Evolutionary conservation across 2,797 vertebrate genomes (phyloP), one percentile per base, ranked within the genome.

Genomic region (Lophotriccus pileatus): DNA sequence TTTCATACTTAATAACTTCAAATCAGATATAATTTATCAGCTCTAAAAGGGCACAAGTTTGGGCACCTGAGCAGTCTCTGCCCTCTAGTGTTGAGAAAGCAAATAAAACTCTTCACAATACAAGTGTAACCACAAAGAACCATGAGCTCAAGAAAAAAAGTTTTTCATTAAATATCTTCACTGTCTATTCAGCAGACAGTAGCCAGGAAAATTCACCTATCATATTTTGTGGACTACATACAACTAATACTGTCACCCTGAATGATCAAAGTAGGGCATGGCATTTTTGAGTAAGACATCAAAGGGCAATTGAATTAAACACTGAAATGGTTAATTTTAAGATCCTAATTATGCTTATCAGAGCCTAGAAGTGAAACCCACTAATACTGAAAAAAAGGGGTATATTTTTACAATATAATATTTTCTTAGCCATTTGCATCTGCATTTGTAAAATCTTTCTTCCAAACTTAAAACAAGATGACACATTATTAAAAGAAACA

Each of bases 1-100:
- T 82, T 93, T 94, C 72, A 74, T 46, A 96, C 69, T 96, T 83
- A 97, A 66, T 96, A 95, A 93, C 41, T 73, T 80, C 32, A 96
- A 96, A 96, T 95, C 95, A 95, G 93, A 96, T 90, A 86, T 92
- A 89, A 96, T 93, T 96, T 95, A 96, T 92, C 96, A 96, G 95
- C 69, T 97, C 59, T 87, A 95, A 96, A 96, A 95, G 97, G 97
- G 95, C 93, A 96, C 82, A 96, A 96, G 94, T 98, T 97, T 97
- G 97, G 97, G 97, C 97, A 96, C 89, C 96, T 67, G 73, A 97
- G 96, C 96, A 95, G 94, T 95, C 96, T 97, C 97, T 98, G 98
- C 98, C 98, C 98, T 98, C 98, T 98, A 98, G 98, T 95, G 98
- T 98, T 97, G 97, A 98, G 96, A 98, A 98, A 97, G 94, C 92